These are phyloP conservation scores for Brenthis daphne DNA, from an alignment of 2,888 invertebrate species.

Conservation along the genomic window DNA sequence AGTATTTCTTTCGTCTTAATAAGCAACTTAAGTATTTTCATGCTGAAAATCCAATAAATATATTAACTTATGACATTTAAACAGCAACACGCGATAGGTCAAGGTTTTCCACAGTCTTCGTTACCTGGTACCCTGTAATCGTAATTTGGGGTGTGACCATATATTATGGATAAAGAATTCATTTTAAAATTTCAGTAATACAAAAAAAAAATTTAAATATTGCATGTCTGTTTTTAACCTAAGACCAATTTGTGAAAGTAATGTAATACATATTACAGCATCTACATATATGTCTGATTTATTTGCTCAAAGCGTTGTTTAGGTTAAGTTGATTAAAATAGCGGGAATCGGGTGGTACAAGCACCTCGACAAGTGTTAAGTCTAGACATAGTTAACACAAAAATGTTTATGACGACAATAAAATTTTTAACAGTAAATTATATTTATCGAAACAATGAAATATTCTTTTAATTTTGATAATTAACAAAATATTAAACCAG, in stretches of 20 bases:
- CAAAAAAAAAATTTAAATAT: neutral
- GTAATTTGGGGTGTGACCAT: constrained; percentile 49
- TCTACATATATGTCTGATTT: constrained; percentile 49
- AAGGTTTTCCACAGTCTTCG: constrained; percentile 54
- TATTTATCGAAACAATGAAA: too few species aligned
- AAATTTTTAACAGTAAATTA: too few species aligned
- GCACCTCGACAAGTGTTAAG: neutral
- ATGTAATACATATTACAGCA: constrained; percentile 43
- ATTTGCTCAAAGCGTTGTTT: constrained; percentile 47
- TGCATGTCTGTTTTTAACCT: neutral
- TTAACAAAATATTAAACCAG: too few species aligned
- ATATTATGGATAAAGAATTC: neutral
- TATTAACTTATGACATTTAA: constrained; percentile 55
- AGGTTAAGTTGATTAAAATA: constrained; percentile 38
- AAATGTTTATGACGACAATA: too few species aligned
- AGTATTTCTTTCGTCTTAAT: too few species aligned
- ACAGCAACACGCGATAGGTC: constrained; percentile 67
- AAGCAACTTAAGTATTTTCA: constrained; percentile 6
- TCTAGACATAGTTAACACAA: too few species aligned
- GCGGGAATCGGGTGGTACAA: constrained; percentile 29
- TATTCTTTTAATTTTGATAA: too few species aligned
- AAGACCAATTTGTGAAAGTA: constrained; percentile 69
- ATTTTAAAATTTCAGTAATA: neutral
- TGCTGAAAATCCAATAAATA: constrained; percentile 29
- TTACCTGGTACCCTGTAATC: constrained; percentile 52